Evolutionary conservation across 2,797 vertebrate genomes (phyloP).

Genomic region (Chelidonichthys spinosus): DNA sequence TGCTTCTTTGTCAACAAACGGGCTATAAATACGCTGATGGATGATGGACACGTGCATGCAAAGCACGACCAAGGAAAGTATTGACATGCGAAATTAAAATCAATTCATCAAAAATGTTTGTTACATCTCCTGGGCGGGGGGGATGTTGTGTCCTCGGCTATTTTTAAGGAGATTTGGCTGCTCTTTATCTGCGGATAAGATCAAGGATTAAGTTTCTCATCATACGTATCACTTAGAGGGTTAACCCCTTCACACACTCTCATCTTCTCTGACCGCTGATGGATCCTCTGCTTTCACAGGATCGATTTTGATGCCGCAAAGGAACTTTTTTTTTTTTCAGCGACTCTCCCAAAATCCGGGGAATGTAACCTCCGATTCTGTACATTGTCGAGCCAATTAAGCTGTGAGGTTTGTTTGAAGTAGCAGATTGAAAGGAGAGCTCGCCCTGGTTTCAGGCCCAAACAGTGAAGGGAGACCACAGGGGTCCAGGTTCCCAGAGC

Average conservation of each 20-base stretch:
- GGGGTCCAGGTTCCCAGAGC: constrained; percentile 84
- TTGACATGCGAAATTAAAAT: constrained; percentile 63
- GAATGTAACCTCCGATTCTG: constrained; percentile 71
- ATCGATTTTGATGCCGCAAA: constrained; percentile 48
- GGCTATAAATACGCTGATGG: constrained; percentile 74
- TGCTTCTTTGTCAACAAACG: constrained; percentile 58
- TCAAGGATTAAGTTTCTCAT: constrained; percentile 72
- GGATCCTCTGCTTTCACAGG: not conserved
- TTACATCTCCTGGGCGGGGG: constrained; percentile 56
- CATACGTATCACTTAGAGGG: constrained; percentile 69
- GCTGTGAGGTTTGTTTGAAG: constrained; percentile 77
- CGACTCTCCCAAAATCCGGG: constrained; percentile 35
- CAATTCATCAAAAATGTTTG: constrained; percentile 61
- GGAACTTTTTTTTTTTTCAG: constrained; percentile 21
- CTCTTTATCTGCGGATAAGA: constrained; percentile 70
- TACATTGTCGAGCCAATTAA: constrained; percentile 73
- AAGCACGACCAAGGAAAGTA: constrained; percentile 56
- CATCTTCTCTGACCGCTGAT: constrained; percentile 50
- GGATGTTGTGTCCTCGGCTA: constrained; percentile 60
- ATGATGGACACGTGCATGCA: constrained; percentile 46
- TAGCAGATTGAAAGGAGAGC: constrained; percentile 62
- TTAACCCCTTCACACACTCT: constrained; percentile 64
- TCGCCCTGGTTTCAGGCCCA: constrained; percentile 30
- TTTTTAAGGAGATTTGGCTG: constrained; percentile 69
- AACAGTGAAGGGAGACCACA: constrained; percentile 68